These are phyloP conservation scores for Crotalus tigris DNA, from an alignment of 2,113 vertebrate species.

Conservation along the genomic window DNA sequence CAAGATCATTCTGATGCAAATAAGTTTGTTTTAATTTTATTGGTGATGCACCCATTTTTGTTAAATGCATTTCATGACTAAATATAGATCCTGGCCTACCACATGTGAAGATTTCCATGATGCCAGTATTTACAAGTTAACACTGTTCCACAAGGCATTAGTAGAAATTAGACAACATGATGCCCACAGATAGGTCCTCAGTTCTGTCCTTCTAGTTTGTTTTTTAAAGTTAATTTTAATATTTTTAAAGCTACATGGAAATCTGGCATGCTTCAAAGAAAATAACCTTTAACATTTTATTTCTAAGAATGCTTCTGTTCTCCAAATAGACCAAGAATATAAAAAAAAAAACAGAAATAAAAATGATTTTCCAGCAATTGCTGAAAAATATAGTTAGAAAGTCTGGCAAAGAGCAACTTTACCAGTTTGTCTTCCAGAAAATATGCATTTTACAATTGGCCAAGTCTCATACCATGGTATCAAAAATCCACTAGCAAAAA, in stretches of 20 bases:
- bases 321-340: not conserved
- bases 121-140: constrained; percentile 3
- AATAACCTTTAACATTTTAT: not conserved
- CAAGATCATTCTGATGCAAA: constrained; percentile 26
- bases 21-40: not conserved
- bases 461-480: not conserved
- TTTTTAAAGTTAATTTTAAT: not conserved
- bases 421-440: not conserved
- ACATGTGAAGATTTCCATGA: not conserved
- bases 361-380: not conserved
- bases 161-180: not conserved
- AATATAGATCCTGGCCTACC: not conserved
- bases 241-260: not conserved
- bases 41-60: not conserved
- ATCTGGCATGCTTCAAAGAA: not conserved
- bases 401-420: not conserved
- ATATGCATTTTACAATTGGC: not conserved
- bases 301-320: not conserved
- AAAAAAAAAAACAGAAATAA: not conserved
- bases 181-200: not conserved
- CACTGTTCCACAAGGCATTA: not conserved
- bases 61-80: not conserved
- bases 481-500: not conserved
- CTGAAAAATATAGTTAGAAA: not conserved
- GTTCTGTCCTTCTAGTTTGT: not conserved